These are phyloP conservation scores for Notodonta ziczac DNA, from an alignment of 2,888 invertebrate genomes.

Conservation along the genomic window DNA sequence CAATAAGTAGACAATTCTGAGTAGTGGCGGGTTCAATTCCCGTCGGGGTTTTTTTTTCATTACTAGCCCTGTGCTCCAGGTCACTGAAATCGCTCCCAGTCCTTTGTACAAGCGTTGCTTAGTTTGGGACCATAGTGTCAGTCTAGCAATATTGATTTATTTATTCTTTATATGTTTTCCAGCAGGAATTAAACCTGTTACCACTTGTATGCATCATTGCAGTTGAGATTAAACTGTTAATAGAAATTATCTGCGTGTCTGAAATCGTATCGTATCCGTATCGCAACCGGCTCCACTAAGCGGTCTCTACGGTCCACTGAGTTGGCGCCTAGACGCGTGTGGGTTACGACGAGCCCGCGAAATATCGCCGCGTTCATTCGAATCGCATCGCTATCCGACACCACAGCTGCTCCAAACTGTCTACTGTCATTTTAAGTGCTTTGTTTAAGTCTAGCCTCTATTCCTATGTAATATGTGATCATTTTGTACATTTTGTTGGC, in stretches of 20 bases:
- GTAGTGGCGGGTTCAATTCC: too few relatives aligned
- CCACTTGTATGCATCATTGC: background rate
- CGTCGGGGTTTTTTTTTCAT: too few relatives aligned
- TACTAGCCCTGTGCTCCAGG: too few relatives aligned
- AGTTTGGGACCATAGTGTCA: too few relatives aligned
- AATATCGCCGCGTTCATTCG: constrained; percentile 63
- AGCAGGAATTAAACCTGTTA: too few relatives aligned
- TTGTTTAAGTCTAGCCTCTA: constrained; percentile 18
- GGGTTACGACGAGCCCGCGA: constrained; percentile 65
- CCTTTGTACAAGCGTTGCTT: too few relatives aligned
- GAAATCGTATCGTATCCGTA: constrained; percentile 6
- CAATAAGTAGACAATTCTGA: too few relatives aligned
- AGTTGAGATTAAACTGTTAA: background rate
- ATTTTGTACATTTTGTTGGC: background rate
- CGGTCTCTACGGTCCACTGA: constrained; percentile 47
- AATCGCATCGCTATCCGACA: constrained; percentile 62
- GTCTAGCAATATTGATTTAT: too few relatives aligned
- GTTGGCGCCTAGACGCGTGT: constrained; percentile 61
- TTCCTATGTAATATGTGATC: background rate
- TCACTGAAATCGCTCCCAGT: too few relatives aligned
- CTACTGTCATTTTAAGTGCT: background rate
- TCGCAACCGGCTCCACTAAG: constrained; percentile 13
- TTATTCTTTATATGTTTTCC: too few relatives aligned
- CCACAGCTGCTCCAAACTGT: constrained; percentile 31
- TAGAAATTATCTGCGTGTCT: background rate